Evolutionary conservation across 2,888 invertebrate species (phyloP).

Genomic region (Luperina testacea): DNA sequence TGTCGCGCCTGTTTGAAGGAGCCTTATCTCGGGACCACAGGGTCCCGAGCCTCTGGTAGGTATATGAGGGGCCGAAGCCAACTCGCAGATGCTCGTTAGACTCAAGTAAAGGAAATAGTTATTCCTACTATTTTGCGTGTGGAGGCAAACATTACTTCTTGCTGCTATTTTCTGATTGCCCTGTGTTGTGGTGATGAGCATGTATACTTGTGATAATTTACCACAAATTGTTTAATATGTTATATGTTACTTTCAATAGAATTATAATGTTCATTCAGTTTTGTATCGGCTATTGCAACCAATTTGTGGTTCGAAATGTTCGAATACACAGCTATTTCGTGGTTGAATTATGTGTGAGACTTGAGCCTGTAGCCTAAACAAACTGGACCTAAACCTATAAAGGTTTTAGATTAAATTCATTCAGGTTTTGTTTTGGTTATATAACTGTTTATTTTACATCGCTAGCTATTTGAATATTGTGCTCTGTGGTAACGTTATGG

Average conservation of each 20-base stretch:
- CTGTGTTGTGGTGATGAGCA: not conserved
- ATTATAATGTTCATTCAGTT: not conserved
- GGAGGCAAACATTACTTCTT: not conserved
- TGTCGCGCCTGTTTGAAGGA: too few relatives aligned
- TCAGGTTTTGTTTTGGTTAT: slow-evolving; percentile 51
- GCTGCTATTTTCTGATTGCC: not conserved
- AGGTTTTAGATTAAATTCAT: slow-evolving; percentile 54
- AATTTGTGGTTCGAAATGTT: slow-evolving; percentile 39
- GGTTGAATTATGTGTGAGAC: slow-evolving; percentile 46
- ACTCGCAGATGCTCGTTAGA: too few relatives aligned
- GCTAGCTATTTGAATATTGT: slow-evolving; percentile 29
- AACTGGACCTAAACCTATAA: slow-evolving; percentile 54
- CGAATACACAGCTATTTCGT: slow-evolving; percentile 23
- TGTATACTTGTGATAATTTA: not conserved
- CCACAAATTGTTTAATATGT: not conserved
- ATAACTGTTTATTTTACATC: slow-evolving; percentile 39
- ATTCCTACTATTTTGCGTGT: not conserved
- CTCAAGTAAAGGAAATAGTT: too few relatives aligned
- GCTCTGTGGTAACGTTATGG: slow-evolving; percentile 44
- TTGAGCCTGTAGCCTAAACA: slow-evolving; percentile 47
- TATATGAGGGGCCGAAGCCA: too few relatives aligned
- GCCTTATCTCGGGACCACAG: too few relatives aligned
- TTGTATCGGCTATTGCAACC: slow-evolving; percentile 7
- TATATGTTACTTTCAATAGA: not conserved
- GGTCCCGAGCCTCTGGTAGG: too few relatives aligned